A percentile compares a stretch with the other conserved stretches of the same genome.
These are phyloP conservation scores for Drosophila lacteicornis DNA, from an alignment of 1,140 invertebrate genomes.

Conservation along the genomic window DNA sequence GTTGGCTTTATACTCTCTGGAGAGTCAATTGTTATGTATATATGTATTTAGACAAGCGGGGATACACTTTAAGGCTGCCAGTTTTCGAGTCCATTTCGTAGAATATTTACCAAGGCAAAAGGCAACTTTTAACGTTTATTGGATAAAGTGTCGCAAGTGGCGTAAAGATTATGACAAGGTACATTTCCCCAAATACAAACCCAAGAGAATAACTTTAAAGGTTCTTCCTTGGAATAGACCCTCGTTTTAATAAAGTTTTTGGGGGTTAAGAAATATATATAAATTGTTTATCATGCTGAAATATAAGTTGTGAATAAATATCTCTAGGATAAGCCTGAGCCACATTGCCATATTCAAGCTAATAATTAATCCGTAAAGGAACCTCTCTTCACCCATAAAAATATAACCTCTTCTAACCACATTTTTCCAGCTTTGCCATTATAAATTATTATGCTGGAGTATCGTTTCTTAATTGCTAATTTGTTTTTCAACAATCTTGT, in stretches of 20 bases:
- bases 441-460: constrained; percentile 1
- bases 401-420: neutral
- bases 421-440: neutral
- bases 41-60: neutral
- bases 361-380: neutral
- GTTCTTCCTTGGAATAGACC: neutral
- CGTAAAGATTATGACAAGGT: constrained; percentile 10
- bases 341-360: no score
- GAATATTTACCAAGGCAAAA: constrained; percentile 13
- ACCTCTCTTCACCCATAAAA: no score
- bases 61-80: constrained; percentile 6
- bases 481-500: constrained; percentile 53
- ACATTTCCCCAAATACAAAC: constrained; percentile 1
- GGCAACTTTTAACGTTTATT: constrained; percentile 22
- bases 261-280: neutral
- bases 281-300: neutral
- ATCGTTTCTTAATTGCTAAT: constrained; percentile 53
- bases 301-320: neutral
- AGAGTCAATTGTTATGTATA: constrained; percentile 35
- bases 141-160: constrained; percentile 17
- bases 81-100: constrained; percentile 13
- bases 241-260: neutral
- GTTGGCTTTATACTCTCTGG: constrained; percentile 25
- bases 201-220: no score
- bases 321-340: neutral